Percentiles rank a stretch among this genome's conserved stretches.
Evolutionary conservation across 1,140 invertebrate species (phyloP).

Genomic region (Zaprionus ghesquierei): DNA sequence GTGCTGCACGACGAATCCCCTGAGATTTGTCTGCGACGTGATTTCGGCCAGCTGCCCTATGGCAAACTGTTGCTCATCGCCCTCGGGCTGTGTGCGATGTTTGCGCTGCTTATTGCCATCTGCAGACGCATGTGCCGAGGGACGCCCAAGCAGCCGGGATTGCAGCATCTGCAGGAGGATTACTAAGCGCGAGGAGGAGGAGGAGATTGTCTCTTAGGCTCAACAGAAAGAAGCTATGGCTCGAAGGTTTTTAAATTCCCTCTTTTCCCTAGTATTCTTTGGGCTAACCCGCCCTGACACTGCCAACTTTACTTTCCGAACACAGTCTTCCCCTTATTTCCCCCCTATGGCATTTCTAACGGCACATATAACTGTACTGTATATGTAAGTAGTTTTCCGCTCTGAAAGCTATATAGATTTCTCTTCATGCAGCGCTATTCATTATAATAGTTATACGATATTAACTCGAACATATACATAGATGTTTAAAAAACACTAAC

Average conservation of each 20-base stretch:
- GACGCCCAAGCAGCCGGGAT: conserved; percentile 49
- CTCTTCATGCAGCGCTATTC: conserved; percentile 52
- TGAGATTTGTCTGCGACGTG: conserved; percentile 84
- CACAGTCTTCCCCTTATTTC: neutral
- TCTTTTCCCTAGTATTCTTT: neutral
- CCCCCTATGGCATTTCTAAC: neutral
- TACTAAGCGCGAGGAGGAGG: conserved; percentile 59
- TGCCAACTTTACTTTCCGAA: neutral
- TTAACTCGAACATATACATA: conserved; percentile 69
- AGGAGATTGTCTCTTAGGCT: neutral
- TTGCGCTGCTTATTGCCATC: conserved; percentile 83
- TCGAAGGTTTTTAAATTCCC: neutral
- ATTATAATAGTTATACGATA: conserved; percentile 64
- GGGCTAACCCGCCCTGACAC: no score
- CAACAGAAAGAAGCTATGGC: neutral
- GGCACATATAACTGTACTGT: conserved; percentile 16
- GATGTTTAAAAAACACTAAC: conserved; percentile 72
- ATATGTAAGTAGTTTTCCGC: conserved; percentile 64
- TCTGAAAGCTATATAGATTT: conserved; percentile 39
- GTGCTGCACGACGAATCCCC: conserved; percentile 86
- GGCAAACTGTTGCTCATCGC: conserved; percentile 84
- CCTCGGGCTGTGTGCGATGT: conserved; percentile 82
- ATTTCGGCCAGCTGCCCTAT: conserved; percentile 81
- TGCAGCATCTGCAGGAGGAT: conserved; percentile 62
- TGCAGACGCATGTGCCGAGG: conserved; percentile 82